Conservation (phyloP, 1,140 invertebrate species). For the Pissodes strobi region DNA sequence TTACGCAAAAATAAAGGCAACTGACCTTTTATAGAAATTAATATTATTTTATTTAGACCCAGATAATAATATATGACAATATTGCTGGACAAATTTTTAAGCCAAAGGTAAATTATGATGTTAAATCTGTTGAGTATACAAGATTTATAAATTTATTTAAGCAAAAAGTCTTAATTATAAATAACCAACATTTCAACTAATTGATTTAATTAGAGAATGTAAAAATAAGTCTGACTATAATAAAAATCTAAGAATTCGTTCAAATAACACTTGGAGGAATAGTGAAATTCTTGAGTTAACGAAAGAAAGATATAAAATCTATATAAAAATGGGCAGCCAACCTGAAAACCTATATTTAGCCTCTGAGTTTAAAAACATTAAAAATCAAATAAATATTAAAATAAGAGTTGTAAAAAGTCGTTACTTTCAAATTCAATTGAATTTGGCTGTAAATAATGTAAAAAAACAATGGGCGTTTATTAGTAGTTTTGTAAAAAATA, state of each 20-base stretch:
- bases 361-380: background rate
- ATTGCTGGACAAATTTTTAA: background rate
- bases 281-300: too few species aligned
- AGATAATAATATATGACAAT: too few species aligned
- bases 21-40: too few species aligned
- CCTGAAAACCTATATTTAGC: background rate
- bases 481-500: background rate
- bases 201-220: too few species aligned
- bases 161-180: background rate
- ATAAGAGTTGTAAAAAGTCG: background rate
- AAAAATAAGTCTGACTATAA: too few species aligned
- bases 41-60: too few species aligned
- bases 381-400: conserved; percentile 7
- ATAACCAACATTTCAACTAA: background rate
- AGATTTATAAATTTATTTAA: too few species aligned
- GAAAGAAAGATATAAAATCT: background rate
- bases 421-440: background rate
- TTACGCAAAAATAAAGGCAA: too few species aligned
- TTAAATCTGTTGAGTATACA: background rate
- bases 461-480: background rate
- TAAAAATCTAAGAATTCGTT: background rate
- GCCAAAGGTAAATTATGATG: background rate
- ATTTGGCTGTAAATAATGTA: background rate
- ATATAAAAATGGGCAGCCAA: background rate
- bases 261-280: too few species aligned